Conservation (phyloP, 2,888 invertebrate species). For the Meandrusa payeni region DNA sequence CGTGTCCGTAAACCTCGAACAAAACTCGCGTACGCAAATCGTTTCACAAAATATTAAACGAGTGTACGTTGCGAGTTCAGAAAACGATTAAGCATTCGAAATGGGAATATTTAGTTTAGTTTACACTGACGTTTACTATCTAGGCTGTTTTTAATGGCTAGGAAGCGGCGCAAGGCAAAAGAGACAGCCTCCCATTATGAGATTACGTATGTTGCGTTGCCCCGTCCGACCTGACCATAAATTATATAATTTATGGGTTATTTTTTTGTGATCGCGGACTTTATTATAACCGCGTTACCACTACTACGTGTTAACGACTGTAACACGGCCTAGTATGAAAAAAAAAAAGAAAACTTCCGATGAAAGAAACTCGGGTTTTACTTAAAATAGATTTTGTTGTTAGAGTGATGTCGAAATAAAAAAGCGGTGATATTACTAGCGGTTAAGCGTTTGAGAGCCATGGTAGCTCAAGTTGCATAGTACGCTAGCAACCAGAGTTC, state of each 20-base stretch:
- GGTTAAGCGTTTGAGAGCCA: too few relatives aligned
- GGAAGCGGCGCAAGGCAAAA: conserved; percentile 66
- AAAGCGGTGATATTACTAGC: too few relatives aligned
- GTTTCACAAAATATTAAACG: conserved; percentile 36
- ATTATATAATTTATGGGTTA: conserved; percentile 66
- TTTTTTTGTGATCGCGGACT: conserved; percentile 55
- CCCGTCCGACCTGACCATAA: conserved; percentile 58
- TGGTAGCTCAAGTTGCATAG: too few relatives aligned
- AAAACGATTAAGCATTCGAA: conserved; percentile 61
- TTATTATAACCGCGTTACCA: conserved; percentile 28
- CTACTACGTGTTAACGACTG: conserved; percentile 29
- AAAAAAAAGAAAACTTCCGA: conserved; percentile 9
- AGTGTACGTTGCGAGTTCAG: conserved; percentile 37
- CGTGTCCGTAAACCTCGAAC: conserved; percentile 1
- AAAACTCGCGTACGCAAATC: conserved; percentile 26
- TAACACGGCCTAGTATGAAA: background rate
- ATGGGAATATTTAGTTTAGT: conserved; percentile 64
- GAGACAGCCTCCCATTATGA: conserved; percentile 45
- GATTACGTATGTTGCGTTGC: conserved; percentile 53
- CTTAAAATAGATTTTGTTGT: too few relatives aligned
- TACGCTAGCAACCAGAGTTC: too few relatives aligned
- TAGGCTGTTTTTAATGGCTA: conserved; percentile 67
- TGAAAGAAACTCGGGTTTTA: too few relatives aligned
- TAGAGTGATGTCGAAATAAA: too few relatives aligned
- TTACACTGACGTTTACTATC: conserved; percentile 72